A percentile compares a stretch with the other conserved stretches of the same genome.
phyloP scores from a whole-genome alignment of 2,888 invertebrate genomes.

The Embidobia sp. region DNA sequence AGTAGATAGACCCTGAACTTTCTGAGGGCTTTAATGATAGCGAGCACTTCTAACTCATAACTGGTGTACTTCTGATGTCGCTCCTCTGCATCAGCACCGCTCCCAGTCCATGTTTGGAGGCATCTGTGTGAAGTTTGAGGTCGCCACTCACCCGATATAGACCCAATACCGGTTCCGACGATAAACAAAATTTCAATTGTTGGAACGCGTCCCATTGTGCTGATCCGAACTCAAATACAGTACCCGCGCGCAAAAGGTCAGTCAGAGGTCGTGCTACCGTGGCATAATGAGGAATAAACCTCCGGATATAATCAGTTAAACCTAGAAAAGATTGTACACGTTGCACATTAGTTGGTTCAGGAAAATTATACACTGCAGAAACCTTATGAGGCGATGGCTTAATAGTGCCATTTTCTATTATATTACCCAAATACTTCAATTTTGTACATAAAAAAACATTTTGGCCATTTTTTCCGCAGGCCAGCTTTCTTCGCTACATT shows the following conservation, averaged over 20 bases:
- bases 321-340: neutral
- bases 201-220: too few species aligned
- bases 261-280: neutral
- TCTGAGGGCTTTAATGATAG: too few species aligned
- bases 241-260: neutral
- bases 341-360: neutral
- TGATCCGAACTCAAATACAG: too few species aligned
- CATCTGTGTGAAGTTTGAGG: too few species aligned
- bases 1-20: too few species aligned
- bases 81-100: too few species aligned
- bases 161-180: too few species aligned
- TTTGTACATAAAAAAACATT: neutral
- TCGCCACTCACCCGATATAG: too few species aligned
- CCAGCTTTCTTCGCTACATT: neutral
- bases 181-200: too few species aligned
- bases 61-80: too few species aligned
- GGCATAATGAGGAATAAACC: neutral
- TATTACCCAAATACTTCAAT: neutral
- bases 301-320: conserved; percentile 1
- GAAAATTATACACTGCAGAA: neutral
- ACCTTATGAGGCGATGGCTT: neutral
- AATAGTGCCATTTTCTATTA: neutral
- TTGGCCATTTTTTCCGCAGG: neutral
- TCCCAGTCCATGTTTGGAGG: too few species aligned
- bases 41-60: too few species aligned